phyloP scores from a whole-genome alignment of 2,113 vertebrate species.

The Aegithalos caudatus region DNA sequence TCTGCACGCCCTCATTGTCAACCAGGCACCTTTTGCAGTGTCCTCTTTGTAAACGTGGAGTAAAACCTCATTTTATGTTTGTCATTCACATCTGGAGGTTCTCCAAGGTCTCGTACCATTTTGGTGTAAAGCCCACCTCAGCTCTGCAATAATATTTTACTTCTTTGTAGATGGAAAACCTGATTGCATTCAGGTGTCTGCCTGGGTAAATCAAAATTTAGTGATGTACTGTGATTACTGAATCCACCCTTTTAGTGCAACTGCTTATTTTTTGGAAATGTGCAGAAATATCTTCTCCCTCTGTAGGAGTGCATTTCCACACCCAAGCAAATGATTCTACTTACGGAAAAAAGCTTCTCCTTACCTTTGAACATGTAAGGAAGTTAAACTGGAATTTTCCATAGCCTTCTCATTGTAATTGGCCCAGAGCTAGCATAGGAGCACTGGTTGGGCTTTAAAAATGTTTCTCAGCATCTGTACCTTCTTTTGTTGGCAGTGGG shows the following conservation, averaged over 20 bases:
- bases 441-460: too few relatives aligned
- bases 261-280: neutral
- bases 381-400: too few relatives aligned
- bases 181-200: neutral
- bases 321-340: too few relatives aligned
- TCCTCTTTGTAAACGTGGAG: neutral
- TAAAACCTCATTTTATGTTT: neutral
- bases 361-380: too few relatives aligned
- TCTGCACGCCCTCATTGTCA: neutral
- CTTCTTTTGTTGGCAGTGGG: too few relatives aligned
- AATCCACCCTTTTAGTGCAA: neutral
- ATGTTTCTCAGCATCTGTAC: too few relatives aligned
- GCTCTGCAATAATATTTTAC: neutral
- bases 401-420: too few relatives aligned
- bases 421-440: too few relatives aligned
- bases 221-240: fast-evolving
- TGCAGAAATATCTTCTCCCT: neutral
- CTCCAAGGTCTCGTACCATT: neutral
- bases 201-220: neutral
- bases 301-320: too few relatives aligned
- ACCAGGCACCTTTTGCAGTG: fast-evolving
- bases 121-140: neutral
- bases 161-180: neutral
- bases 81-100: neutral
- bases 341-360: too few relatives aligned